A percentile compares a stretch with the other conserved stretches of the same genome.
phyloP scores from a whole-genome alignment of 2,888 invertebrate species.

The Synanthedon vespiformis region DNA sequence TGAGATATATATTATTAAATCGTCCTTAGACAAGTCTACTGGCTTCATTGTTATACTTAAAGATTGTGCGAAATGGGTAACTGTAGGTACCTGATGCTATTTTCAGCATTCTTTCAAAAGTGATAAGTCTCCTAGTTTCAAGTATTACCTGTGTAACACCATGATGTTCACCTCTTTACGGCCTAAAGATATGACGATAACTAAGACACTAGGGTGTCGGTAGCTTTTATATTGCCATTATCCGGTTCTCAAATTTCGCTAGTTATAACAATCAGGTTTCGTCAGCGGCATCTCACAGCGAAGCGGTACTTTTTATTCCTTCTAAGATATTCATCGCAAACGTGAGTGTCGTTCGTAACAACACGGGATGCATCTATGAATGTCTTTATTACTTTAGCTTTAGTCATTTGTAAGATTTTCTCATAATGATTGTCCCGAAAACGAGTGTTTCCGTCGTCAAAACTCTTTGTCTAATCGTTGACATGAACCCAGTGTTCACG shows the following conservation, averaged over 20 bases:
- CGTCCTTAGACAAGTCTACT: too few relatives aligned
- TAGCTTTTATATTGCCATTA: background rate
- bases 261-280: slow-evolving; percentile 47
- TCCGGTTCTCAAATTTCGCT: slow-evolving; percentile 20
- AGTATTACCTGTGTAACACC: too few relatives aligned
- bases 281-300: slow-evolving; percentile 52
- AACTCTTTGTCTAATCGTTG: slow-evolving; percentile 66
- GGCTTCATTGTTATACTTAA: too few relatives aligned
- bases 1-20: too few relatives aligned
- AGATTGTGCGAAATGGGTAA: too few relatives aligned
- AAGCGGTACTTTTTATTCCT: slow-evolving; percentile 65
- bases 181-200: background rate
- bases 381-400: slow-evolving; percentile 68
- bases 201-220: background rate
- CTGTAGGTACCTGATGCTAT: too few relatives aligned
- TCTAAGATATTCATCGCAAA: slow-evolving; percentile 63
- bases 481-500: slow-evolving; percentile 36
- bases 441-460: slow-evolving; percentile 65
- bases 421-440: slow-evolving; percentile 70
- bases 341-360: slow-evolving; percentile 67
- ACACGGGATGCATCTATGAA: slow-evolving; percentile 66
- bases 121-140: too few relatives aligned
- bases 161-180: too few relatives aligned
- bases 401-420: slow-evolving; percentile 69
- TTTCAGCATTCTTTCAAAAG: too few relatives aligned